Base-by-base conservation (phyloP, 92 coral and sea anemone species). In the Pocillopora meandrina region DNA sequence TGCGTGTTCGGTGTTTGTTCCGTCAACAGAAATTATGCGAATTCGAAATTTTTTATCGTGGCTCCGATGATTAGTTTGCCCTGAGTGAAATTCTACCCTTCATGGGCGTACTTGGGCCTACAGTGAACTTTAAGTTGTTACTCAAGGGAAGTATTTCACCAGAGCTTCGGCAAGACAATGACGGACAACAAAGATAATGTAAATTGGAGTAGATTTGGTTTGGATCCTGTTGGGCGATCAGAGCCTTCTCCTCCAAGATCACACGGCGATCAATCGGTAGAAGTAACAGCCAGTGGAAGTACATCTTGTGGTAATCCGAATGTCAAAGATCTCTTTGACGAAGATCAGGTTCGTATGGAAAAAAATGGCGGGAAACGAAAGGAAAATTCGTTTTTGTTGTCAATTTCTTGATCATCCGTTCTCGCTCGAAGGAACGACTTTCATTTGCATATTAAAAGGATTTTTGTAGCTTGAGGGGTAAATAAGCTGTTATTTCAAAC, bases 121-220 rank as follows among this genome's bases (percentile, higher is more conserved):
- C 33, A 56, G 71, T 73, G 63, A 21, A 12, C n/a, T 23, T 74
- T 16, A 49, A 63, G 15, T 26, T 23, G 80, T 47, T 16, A 23
- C 1, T 56, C 23, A 17, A 19, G 72, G 86, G 31, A 16, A 34
- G 16, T 61, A 18, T 49, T 62, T 74, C 65, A 17, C 33, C 34
- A 63, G 33, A n/a, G 34, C 11, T 62, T 65, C 21, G 35, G 8
- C 52, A 42, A 42, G 5, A 49, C 63, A 72, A 83, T 83, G 86
- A 74, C 86, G 63, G 86, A 83, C 36, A 64, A 74, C 86, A 83
- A 65, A 84, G 92, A 80, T 69, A 79, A 88, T 74, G 93, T 91
- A 26, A 85, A 94, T 75, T 94, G 98, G 98, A 85, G 86, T 47
- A 88, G 98, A 16, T 94, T 94, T 86, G 98, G 98, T n/a, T 88